These are phyloP conservation scores for Ceratina japonica DNA, from an alignment of 1,140 invertebrate genomes.

Conservation along the genomic window DNA sequence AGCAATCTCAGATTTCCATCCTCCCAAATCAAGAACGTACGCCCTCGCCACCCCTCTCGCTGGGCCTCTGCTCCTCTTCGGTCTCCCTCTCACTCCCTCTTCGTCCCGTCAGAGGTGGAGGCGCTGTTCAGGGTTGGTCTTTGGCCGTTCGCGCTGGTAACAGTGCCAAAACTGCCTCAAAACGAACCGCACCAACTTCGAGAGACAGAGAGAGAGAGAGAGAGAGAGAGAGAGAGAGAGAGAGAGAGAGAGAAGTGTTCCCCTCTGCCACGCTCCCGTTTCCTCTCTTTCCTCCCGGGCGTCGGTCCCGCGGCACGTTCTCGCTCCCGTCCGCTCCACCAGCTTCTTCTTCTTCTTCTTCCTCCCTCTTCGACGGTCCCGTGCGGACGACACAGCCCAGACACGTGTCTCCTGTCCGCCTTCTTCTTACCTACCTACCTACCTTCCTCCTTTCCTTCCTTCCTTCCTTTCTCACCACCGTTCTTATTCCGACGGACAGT, in stretches of 20 bases:
- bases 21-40: constrained; percentile 79
- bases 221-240: too few species aligned
- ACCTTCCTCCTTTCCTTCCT: constrained; percentile 31
- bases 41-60: constrained; percentile 72
- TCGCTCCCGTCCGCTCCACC: neutral
- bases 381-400: constrained; percentile 30
- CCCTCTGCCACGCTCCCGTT: neutral
- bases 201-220: too few species aligned
- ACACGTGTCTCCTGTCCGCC: constrained; percentile 52
- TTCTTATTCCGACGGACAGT: neutral
- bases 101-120: constrained; percentile 46
- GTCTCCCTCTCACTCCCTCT: neutral
- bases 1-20: constrained; percentile 80
- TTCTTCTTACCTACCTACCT: constrained; percentile 28
- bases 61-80: constrained; percentile 31
- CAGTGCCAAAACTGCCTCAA: constrained; percentile 76
- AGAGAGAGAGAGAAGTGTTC: too few species aligned
- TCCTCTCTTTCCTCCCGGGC: constrained; percentile 15
- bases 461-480: neutral
- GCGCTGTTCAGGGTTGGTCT: constrained; percentile 56
- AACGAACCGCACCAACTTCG: too few species aligned
- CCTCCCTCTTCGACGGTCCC: neutral
- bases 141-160: constrained; percentile 55
- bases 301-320: neutral
- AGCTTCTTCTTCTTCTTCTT: neutral